A percentile compares a stretch with the other conserved stretches of the same genome.
Conservation (phyloP, 2,797 vertebrate genomes). For the Argya squamiceps region DNA sequence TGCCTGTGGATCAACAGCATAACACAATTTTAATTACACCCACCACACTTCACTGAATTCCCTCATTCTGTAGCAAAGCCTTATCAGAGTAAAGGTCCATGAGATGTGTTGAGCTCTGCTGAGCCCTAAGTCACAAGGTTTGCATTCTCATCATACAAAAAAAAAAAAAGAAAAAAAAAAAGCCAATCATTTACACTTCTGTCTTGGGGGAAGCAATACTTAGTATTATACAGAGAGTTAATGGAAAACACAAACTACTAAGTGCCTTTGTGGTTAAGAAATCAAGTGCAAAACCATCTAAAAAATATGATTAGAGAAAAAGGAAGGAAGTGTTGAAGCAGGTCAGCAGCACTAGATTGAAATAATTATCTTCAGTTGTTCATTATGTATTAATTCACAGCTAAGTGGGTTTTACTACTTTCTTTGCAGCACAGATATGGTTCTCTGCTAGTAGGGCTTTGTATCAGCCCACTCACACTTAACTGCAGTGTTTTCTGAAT, state of each 20-base stretch:
- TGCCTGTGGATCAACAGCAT: conserved; percentile 60
- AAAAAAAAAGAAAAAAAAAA: neutral
- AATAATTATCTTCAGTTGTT: conserved; percentile 50
- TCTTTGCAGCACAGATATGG: conserved; percentile 25
- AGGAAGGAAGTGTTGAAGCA: conserved; percentile 27
- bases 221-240: conserved; percentile 29
- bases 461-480: neutral
- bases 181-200: conserved; percentile 1
- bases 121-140: conserved; percentile 43
- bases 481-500: neutral
- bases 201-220: neutral
- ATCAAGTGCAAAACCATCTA: conserved; percentile 31
- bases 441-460: neutral
- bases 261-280: conserved; percentile 31
- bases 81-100: conserved; percentile 36
- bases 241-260: conserved; percentile 16
- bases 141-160: neutral
- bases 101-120: conserved; percentile 41
- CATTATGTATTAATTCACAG: conserved; percentile 42
- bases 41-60: conserved; percentile 55
- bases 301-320: conserved; percentile 9
- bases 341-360: conserved; percentile 8
- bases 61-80: conserved; percentile 35
- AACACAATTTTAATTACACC: conserved; percentile 75
- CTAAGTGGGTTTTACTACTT: conserved; percentile 44